Evolutionary conservation across 2,888 invertebrate genomes (phyloP).

Genomic region (Ichneumoninae sp.): DNA sequence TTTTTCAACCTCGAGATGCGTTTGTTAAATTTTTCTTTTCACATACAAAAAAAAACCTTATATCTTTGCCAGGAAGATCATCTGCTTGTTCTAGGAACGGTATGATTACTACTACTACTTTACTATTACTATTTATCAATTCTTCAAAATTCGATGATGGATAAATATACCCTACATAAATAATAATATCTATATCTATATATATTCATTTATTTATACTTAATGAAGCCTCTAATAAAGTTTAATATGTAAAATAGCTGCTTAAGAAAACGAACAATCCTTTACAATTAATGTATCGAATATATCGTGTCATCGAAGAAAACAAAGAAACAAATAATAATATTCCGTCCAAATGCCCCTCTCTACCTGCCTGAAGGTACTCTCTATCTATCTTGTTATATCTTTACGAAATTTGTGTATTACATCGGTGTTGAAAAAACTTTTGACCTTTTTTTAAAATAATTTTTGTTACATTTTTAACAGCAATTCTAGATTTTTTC

Average conservation of each 20-base stretch:
- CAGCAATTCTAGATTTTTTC: conserved; percentile 81
- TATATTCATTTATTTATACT: conserved; percentile 67
- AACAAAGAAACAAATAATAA: background rate
- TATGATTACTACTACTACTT: conserved; percentile 65
- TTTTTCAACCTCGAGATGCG: conserved; percentile 62
- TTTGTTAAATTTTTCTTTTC: conserved; percentile 62
- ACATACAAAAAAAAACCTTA: conserved; percentile 23
- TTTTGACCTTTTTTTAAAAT: conserved; percentile 33
- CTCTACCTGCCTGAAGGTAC: conserved; percentile 44
- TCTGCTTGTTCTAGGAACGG: conserved; percentile 67
- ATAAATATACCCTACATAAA: conserved; percentile 65
- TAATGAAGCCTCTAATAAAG: conserved; percentile 71
- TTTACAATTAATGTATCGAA: conserved; percentile 69
- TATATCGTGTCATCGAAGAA: conserved; percentile 11
- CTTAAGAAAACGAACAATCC: conserved; percentile 51
- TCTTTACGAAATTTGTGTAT: conserved; percentile 53
- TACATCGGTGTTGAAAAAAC: conserved; percentile 46
- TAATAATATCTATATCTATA: conserved; percentile 53
- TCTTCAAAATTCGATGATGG: conserved; percentile 57
- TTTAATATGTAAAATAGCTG: conserved; percentile 66
- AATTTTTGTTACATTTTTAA: conserved; percentile 69
- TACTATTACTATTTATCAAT: conserved; percentile 59
- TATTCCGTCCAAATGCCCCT: conserved; percentile 73
- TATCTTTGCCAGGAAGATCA: conserved; percentile 65
- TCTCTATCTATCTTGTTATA: conserved; percentile 45